Percentiles rank a stretch among this genome's conserved stretches.
phyloP scores from a whole-genome alignment of 1,140 invertebrate genomes.

The Andrena cerasifolii region DNA sequence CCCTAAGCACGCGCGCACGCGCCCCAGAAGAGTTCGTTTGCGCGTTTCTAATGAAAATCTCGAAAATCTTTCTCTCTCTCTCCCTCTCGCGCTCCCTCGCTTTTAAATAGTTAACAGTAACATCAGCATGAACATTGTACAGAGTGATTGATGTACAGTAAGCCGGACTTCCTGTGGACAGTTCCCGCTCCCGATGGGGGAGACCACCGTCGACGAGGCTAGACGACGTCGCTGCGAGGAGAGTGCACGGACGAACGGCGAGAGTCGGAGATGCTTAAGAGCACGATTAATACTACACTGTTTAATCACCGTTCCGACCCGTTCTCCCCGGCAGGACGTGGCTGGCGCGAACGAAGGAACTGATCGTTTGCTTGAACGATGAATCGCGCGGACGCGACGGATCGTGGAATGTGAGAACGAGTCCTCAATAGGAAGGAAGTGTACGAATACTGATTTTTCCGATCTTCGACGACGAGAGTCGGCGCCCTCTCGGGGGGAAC shows the following conservation, averaged over 20 bases:
- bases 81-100: constrained; percentile 1
- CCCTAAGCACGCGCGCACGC: constrained; percentile 13
- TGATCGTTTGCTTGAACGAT: constrained; percentile 27
- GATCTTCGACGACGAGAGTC: constrained; percentile 20
- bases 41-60: constrained; percentile 44
- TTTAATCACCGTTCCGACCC: constrained; percentile 15
- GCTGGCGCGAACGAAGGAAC: constrained; percentile 28
- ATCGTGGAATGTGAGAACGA: constrained; percentile 35
- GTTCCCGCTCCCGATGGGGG: constrained; percentile 4
- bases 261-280: constrained; percentile 29
- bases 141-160: constrained; percentile 67
- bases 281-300: constrained; percentile 35
- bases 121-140: constrained; percentile 70
- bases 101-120: constrained; percentile 70
- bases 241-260: background rate
- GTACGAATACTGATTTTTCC: constrained; percentile 47
- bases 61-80: constrained; percentile 17
- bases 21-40: constrained; percentile 8
- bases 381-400: constrained; percentile 7
- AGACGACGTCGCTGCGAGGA: constrained; percentile 15
- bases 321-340: constrained; percentile 20
- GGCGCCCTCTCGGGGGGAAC: background rate
- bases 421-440: constrained; percentile 36
- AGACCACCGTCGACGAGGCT: constrained; percentile 26
- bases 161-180: constrained; percentile 42